Evolutionary conservation across 1,140 invertebrate species (phyloP), one percentile per base, ranked within the genome.

Genomic region (Patella vulgata): DNA sequence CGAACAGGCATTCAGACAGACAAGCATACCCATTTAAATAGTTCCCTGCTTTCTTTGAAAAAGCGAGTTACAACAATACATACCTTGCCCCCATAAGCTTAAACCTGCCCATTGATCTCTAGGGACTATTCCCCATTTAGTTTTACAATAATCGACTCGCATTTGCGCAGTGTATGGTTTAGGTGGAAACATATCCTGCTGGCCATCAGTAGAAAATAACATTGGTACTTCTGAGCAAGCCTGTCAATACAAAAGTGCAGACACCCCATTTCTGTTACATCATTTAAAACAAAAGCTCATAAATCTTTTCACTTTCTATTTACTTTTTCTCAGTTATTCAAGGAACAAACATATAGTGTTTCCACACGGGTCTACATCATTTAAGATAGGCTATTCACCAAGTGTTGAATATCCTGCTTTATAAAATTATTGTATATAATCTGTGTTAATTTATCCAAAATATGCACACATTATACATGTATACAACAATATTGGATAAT

Each of bases 181-280:
- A 0, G 55, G 59, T 17, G 81, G 81, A 58, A 83, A 83, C 80
- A 83, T 82, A 63, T 82, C 81, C 11, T 72, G 78, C 3, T 68
- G 57, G 39, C 73, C 74, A 61, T 78, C 72, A 44, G 66, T 82
- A 1, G 78, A 78, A 28, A 51, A 36, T 1, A 71, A 70, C 30
- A 82, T 63, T 3, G 56, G 17, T n/a, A 83, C 60, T 52, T 83
- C 79, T 51, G 80, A 78, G 58, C 81, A 83, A 0, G 79, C 79
- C 79, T 82, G 53, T 19, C 59, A 53, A 50, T 14, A 55, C 8
- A 40, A 30, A 56, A 47, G n/a, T n/a, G n/a, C n/a, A n/a, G n/a
- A n/a, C n/a, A n/a, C n/a, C n/a, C 14, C 30, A 30, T 3, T 28
- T 3, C 27, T 9, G 3, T 6, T 6, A 25, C 8, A 44, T 8